These are phyloP conservation scores for Galemys pyrenaicus DNA, from an alignment of 2,113 vertebrate species.

Conservation along the genomic window DNA sequence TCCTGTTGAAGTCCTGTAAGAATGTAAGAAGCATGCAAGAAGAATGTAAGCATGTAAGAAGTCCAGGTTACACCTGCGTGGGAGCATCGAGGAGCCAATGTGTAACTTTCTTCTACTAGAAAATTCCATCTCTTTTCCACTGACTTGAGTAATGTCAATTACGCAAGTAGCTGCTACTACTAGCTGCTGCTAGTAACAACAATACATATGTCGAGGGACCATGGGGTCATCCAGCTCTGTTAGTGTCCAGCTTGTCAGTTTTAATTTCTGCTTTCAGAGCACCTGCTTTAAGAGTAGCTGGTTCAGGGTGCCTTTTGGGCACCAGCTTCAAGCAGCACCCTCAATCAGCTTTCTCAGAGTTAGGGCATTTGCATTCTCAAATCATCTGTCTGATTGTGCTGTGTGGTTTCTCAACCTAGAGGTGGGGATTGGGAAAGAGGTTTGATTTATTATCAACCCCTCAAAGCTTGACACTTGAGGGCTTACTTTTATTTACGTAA, in stretches of 20 bases:
- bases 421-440: background rate
- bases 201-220: background rate
- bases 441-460: background rate
- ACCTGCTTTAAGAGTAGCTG: no score
- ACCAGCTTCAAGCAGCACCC: background rate
- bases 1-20: background rate
- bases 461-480: background rate
- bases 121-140: background rate
- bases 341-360: background rate
- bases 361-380: background rate
- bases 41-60: background rate
- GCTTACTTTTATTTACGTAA: background rate
- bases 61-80: background rate
- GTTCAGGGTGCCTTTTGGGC: background rate
- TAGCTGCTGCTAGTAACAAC: no score
- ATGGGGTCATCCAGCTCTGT: background rate
- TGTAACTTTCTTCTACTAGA: background rate
- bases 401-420: background rate
- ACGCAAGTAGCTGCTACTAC: no score
- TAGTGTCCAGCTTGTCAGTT: background rate
- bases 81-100: fast-evolving
- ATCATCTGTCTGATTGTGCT: background rate
- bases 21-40: background rate
- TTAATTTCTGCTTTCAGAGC: background rate
- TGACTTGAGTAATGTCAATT: fast-evolving